A percentile compares a stretch with the other conserved stretches of the same genome.
Conservation (phyloP, 2,797 vertebrate species). For the Microctenopoma stevenorrisi region DNA sequence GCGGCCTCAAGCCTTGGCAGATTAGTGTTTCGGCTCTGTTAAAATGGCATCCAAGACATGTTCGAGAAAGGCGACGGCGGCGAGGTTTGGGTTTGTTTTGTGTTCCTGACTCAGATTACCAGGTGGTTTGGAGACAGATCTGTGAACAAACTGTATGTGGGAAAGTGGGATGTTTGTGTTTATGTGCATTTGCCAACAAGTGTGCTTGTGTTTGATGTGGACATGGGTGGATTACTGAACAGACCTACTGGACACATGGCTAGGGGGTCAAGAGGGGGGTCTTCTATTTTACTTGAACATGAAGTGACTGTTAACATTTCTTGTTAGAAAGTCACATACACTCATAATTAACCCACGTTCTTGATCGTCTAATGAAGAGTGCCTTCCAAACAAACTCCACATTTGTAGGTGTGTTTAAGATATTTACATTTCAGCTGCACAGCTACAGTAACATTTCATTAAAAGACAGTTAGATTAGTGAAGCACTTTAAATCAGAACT, state of each 20-base stretch:
- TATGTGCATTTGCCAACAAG: conserved; percentile 24
- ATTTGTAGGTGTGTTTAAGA: neutral
- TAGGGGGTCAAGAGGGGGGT: too few species aligned
- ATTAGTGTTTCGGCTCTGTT: conserved; percentile 32
- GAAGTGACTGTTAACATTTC: neutral
- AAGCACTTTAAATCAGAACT: neutral
- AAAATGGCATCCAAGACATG: conserved; percentile 38
- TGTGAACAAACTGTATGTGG: conserved; percentile 19
- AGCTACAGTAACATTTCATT: neutral
- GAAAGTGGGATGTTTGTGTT: conserved; percentile 19
- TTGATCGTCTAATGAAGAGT: neutral
- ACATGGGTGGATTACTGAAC: conserved; percentile 13
- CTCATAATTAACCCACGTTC: neutral
- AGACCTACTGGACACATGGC: neutral
- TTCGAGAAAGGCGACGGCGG: conserved; percentile 25
- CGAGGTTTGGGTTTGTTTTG: conserved; percentile 12
- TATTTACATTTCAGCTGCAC: neutral
- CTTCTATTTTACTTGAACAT: neutral
- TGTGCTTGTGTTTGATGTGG: conserved; percentile 33
- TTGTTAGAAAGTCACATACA: neutral
- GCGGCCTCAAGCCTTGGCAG: conserved; percentile 7
- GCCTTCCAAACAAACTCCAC: neutral
- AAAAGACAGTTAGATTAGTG: neutral
- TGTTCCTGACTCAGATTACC: conserved; percentile 32
- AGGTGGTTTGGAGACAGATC: conserved; percentile 47